Evolutionary conservation across 2,797 vertebrate genomes (phyloP).

Genomic region (Amblyraja radiata): DNA sequence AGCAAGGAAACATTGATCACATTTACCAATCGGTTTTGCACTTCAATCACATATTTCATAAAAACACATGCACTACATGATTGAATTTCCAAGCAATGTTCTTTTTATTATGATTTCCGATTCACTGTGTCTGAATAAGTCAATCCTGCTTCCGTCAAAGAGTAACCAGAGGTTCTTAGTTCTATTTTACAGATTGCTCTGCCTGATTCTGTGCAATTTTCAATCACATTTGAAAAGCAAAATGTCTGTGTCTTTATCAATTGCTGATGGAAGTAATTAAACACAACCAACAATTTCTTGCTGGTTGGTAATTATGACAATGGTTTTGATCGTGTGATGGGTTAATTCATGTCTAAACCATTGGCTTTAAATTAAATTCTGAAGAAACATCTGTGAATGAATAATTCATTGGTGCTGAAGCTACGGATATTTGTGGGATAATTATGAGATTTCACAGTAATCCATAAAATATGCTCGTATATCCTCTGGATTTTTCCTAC

Average conservation of each 20-base stretch:
- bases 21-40: too few species aligned
- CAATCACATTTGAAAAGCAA: not conserved
- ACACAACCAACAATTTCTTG: not conserved
- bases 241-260: not conserved
- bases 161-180: not conserved
- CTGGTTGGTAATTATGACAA: not conserved
- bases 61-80: too few species aligned
- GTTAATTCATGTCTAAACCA: constrained; percentile 7
- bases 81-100: not conserved
- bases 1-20: too few species aligned
- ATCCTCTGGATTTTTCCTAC: constrained; percentile 71
- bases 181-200: not conserved
- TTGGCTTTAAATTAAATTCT: constrained; percentile 15
- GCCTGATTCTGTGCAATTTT: not conserved
- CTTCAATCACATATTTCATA: too few species aligned
- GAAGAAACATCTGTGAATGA: constrained; percentile 21
- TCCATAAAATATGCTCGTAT: constrained; percentile 65
- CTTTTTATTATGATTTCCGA: not conserved
- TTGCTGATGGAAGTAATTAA: not conserved
- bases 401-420: constrained; percentile 22
- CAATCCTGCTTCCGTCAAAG: not conserved
- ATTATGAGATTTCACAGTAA: constrained; percentile 61
- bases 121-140: not conserved
- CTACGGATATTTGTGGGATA: constrained; percentile 51
- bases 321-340: not conserved